Evolutionary conservation across 1,140 invertebrate species (phyloP), one percentile per base, ranked within the genome.

Genomic region (Caenorhabditis remanei): DNA sequence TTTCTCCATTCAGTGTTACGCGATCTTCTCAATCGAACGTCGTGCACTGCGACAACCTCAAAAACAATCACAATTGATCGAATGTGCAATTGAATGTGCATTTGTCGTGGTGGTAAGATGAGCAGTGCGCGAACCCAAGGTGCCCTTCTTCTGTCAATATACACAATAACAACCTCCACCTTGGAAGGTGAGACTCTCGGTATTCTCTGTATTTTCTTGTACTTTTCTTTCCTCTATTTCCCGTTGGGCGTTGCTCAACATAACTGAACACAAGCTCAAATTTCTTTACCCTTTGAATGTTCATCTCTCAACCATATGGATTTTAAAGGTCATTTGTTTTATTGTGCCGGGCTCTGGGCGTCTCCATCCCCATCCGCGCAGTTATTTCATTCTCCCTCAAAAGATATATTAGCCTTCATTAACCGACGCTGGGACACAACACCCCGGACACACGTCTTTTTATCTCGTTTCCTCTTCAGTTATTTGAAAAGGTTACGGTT

Each of bases 331-430:
- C 46, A 50, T 79, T 50, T 79, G 43, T 79, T 79, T 24, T 79
- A 24, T 50, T 9, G 71, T 50, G 46, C 40, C 41, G 43, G 19
- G 71, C 71, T 48, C 46, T 5, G 3, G 11, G 24, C 61, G 24
- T 63, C 61, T 50, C 40, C 9, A 5, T 50, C n/a, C 43, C 9
- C n/a, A 14, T 24, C n/a, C 43, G 24, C 24, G 50, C 50, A 53
- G 50, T 53, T 53, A 32, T 19, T 11, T 40, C 21, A 65, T 65
- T 65, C 6, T 11, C 11, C 41, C 24, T 46, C 13, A 13, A n/a
- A 79, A 50, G 43, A 79, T 79, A 79, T 79, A 79, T 79, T 79
- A 79, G 71, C 71, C 71, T 79, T 79, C 71, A 79, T 79, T 79
- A 79, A 79, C 71, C 40, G n/a, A n/a, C 67, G 63, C 63, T 40